Percentiles rank a stretch among this genome's conserved stretches.
phyloP scores from a whole-genome alignment of 2,797 vertebrate species.

The Diplodus puntazzo region DNA sequence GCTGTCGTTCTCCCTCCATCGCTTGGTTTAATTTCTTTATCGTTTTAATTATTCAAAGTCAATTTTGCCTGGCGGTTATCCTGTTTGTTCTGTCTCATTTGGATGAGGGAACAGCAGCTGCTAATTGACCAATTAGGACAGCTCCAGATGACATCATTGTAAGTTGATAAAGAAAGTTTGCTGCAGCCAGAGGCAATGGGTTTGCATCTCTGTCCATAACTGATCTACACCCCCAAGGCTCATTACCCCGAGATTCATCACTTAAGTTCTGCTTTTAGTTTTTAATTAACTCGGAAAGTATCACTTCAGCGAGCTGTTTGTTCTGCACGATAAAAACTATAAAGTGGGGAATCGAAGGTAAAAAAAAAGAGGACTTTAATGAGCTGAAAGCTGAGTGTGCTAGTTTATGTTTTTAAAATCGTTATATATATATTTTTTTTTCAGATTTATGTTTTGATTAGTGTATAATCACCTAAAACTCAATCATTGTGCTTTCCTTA shows the following conservation, averaged over 20 bases:
- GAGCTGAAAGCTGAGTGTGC: neutral
- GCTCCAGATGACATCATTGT: constrained; percentile 79
- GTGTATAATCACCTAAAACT: no score
- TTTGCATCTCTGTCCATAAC: constrained; percentile 19
- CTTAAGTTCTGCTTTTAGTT: constrained; percentile 19
- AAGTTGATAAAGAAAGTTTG: constrained; percentile 66
- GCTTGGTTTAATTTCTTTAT: constrained; percentile 76
- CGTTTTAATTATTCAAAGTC: constrained; percentile 80
- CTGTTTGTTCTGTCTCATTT: constrained; percentile 74
- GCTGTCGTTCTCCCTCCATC: constrained; percentile 5
- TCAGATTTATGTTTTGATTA: no score
- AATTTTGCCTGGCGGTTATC: constrained; percentile 72
- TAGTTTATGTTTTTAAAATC: no score
- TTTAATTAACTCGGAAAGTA: constrained; percentile 30
- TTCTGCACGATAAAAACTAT: neutral
- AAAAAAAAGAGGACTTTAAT: neutral
- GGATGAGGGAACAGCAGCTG: constrained; percentile 70
- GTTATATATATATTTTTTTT: no score
- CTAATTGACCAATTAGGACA: constrained; percentile 79
- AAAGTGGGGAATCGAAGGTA: neutral
- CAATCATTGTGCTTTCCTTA: no score
- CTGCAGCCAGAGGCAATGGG: constrained; percentile 22
- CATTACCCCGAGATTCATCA: constrained; percentile 7
- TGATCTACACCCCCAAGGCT: constrained; percentile 32
- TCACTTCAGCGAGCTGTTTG: constrained; percentile 1